phyloP scores from a whole-genome alignment of 2,113 vertebrate species.

The Triplophysa tibetana region DNA sequence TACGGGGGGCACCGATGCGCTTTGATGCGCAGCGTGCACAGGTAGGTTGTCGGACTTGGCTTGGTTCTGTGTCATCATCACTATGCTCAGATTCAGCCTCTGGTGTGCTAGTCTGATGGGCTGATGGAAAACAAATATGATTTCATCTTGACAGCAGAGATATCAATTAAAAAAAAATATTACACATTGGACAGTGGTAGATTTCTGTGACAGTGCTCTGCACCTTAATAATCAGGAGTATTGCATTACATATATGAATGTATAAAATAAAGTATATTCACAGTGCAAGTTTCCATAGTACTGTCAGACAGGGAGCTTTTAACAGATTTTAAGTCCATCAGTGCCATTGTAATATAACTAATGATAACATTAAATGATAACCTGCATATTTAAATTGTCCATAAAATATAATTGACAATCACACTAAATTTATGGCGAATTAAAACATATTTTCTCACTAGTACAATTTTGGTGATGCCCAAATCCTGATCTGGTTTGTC shows the following conservation, averaged over 20 bases:
- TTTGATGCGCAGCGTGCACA: slow-evolving; percentile 55
- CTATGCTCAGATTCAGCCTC: slow-evolving; percentile 10
- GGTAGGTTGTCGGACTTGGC: not conserved
- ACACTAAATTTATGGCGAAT: not conserved
- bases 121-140: slow-evolving; percentile 40
- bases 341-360: too few relatives aligned
- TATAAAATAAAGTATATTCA: too few relatives aligned
- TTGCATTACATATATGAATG: too few relatives aligned
- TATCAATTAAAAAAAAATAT: too few relatives aligned
- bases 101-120: slow-evolving; percentile 26
- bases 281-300: too few relatives aligned
- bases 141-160: too few relatives aligned
- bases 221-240: too few relatives aligned
- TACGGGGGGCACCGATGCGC: slow-evolving; percentile 48
- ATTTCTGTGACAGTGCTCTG: too few relatives aligned
- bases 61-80: slow-evolving; percentile 51
- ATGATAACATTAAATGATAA: too few relatives aligned
- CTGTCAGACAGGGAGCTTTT: too few relatives aligned
- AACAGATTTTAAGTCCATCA: too few relatives aligned
- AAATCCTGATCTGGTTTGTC: not conserved
- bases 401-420: not conserved
- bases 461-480: slow-evolving; percentile 57
- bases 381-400: not conserved
- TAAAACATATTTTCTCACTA: slow-evolving; percentile 64
- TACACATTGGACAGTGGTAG: too few relatives aligned